A percentile compares a stretch with the other conserved stretches of the same genome.
These are phyloP conservation scores for Tapirus indicus DNA, from an alignment of 2,797 vertebrate genomes.

Conservation along the genomic window DNA sequence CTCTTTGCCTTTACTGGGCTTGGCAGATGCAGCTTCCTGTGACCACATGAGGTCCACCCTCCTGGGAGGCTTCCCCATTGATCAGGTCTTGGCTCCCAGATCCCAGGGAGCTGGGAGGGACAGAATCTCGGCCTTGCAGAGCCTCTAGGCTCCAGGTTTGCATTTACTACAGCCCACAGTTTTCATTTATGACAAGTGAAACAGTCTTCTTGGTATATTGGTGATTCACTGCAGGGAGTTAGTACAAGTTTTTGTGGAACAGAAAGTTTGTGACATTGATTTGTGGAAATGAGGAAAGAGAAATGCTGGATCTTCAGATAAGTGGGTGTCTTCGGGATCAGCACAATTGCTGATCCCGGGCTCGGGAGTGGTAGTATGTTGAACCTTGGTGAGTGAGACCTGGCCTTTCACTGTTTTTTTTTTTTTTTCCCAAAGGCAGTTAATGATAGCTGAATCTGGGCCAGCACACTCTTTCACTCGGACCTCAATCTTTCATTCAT, in stretches of 20 bases:
- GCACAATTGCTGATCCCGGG: not conserved
- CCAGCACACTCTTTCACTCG: not conserved
- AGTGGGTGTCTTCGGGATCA: not conserved
- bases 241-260: not conserved
- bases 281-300: constrained; percentile 45
- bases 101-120: constrained; percentile 37
- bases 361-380: not conserved
- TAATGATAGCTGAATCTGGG: not conserved
- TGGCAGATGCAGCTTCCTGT: constrained; percentile 48
- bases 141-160: not conserved
- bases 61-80: constrained; percentile 39
- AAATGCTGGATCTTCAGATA: not conserved
- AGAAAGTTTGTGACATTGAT: constrained; percentile 28
- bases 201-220: not conserved
- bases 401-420: not conserved
- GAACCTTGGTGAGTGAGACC: not conserved
- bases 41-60: not conserved
- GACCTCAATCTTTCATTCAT: not conserved
- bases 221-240: constrained; percentile 18
- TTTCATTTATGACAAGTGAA: constrained; percentile 53
- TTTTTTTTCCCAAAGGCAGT: not conserved
- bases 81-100: constrained; percentile 64
- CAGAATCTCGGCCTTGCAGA: not conserved
- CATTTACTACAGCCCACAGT: not conserved
- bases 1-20: constrained; percentile 64